Evolutionary conservation across 2,797 vertebrate species (phyloP).

Genomic region (Psittacula echo): DNA sequence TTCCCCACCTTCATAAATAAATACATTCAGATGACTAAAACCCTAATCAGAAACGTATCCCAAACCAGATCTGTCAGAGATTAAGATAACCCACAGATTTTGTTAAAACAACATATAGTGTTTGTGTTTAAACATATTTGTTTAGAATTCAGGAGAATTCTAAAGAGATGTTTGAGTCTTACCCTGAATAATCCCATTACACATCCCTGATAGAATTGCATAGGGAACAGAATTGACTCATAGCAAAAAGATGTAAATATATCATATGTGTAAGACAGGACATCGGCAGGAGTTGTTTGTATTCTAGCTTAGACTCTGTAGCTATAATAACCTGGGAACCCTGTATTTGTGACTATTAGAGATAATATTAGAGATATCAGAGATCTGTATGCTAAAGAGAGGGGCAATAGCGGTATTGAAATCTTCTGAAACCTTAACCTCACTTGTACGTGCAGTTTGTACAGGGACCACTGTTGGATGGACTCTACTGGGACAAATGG

Average conservation of each 20-base stretch:
- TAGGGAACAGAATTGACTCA: not conserved
- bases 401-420: not conserved
- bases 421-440: not conserved
- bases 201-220: not conserved
- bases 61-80: not conserved
- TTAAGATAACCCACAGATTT: not conserved
- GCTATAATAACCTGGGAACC: not conserved
- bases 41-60: not conserved
- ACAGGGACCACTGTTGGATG: conserved; percentile 75
- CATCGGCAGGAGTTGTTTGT: not conserved
- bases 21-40: not conserved
- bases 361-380: not conserved
- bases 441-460: conserved; percentile 48
- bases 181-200: not conserved
- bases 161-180: not conserved
- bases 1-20: not conserved
- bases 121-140: not conserved
- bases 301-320: not conserved
- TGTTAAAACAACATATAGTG: not conserved
- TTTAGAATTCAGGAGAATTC: not conserved
- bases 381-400: not conserved
- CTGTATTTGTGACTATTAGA: not conserved
- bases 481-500: conserved; percentile 73
- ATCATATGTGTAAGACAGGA: not conserved
- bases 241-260: not conserved